Conservation (phyloP, 1,140 invertebrate species). For the Drosophila sechellia region DNA sequence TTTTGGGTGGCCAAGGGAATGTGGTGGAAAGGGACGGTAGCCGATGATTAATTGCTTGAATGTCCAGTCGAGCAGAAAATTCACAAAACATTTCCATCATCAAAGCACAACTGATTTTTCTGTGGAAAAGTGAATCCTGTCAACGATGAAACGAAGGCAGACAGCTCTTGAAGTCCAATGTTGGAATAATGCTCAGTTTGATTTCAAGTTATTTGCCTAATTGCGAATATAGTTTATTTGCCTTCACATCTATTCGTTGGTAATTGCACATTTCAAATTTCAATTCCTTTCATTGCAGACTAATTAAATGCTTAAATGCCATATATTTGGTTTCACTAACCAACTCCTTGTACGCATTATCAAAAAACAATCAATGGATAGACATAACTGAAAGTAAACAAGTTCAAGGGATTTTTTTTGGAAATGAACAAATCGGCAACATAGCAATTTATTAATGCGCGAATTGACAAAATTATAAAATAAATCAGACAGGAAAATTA, state of each 20-base stretch:
- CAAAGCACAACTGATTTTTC: conserved; percentile 45
- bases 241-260: neutral
- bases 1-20: conserved; percentile 43
- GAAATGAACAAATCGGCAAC: too few species aligned
- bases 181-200: neutral
- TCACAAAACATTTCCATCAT: conserved; percentile 66
- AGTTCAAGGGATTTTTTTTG: neutral
- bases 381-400: neutral
- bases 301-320: conserved; percentile 3
- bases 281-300: neutral
- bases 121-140: conserved; percentile 3
- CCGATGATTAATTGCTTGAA: conserved; percentile 77
- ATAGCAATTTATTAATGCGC: neutral
- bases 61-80: conserved; percentile 67
- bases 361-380: neutral
- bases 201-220: conserved; percentile 11
- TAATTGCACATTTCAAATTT: conserved; percentile 8
- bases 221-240: conserved; percentile 24
- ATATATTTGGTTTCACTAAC: neutral
- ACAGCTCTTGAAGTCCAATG: conserved; percentile 3
- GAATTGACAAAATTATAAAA: neutral
- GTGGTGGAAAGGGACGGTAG: neutral
- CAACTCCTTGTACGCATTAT: neutral
- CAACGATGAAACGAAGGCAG: neutral
- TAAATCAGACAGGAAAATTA: neutral